A percentile compares a stretch with the other conserved stretches of the same genome.
These are phyloP conservation scores for Dasysyrphus tricinctus DNA, from an alignment of 2,888 invertebrate genomes.

Conservation along the genomic window DNA sequence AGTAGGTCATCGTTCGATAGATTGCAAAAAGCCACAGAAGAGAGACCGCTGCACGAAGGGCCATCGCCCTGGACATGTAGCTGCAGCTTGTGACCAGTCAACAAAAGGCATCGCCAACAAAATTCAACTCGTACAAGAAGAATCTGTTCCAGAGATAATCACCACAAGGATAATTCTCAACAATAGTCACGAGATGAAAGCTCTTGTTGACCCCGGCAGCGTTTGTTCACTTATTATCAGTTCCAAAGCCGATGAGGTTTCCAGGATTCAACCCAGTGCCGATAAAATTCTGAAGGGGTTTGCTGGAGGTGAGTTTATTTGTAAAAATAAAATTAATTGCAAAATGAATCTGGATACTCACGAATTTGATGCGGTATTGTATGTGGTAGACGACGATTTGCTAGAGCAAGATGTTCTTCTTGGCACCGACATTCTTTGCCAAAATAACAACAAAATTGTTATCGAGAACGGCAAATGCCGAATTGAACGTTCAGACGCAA, in stretches of 20 bases:
- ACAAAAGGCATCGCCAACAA: conserved; percentile 7
- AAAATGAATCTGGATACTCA: conserved; percentile 6
- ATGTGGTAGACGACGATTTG: conserved; percentile 25
- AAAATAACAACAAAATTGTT: conserved; percentile 18
- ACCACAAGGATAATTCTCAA: conserved; percentile 3
- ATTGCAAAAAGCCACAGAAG: not conserved
- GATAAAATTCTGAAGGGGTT: not conserved
- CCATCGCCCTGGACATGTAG: conserved; percentile 1
- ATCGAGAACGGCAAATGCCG: conserved; percentile 32
- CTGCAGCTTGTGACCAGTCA: not conserved
- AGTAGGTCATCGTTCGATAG: not conserved
- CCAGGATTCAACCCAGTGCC: conserved; percentile 15
- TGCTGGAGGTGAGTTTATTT: conserved; percentile 12
- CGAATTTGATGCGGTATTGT: conserved; percentile 15
- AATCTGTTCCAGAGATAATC: not conserved
- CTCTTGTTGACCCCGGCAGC: too few relatives aligned
- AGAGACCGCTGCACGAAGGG: conserved; percentile 6
- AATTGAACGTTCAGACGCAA: conserved; percentile 46
- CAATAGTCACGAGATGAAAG: too few relatives aligned
- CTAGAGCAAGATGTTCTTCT: conserved; percentile 10
- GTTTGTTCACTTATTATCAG: too few relatives aligned
- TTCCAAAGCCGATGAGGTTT: too few relatives aligned
- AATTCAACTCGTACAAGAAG: not conserved
- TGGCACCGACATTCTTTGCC: conserved; percentile 22
- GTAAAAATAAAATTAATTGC: conserved; percentile 13